A percentile compares a stretch with the other conserved stretches of the same genome.
These are phyloP conservation scores for Drosophila greeni DNA, from an alignment of 2,888 invertebrate genomes.

Conservation along the genomic window DNA sequence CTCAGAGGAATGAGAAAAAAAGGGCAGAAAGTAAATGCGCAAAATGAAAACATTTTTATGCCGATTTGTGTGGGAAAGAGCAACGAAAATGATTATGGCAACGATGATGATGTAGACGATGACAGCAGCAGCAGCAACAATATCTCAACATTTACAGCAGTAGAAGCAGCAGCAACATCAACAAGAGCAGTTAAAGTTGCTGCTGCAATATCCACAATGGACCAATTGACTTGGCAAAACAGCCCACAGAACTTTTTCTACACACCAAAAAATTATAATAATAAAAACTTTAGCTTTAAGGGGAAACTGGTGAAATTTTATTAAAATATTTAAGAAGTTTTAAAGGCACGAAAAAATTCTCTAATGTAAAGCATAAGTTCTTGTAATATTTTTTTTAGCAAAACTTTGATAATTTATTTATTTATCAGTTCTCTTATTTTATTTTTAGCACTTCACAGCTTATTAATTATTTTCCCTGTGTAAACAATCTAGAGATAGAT, in stretches of 20 bases:
- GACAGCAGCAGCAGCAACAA: conserved; percentile 27
- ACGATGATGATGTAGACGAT: conserved; percentile 33
- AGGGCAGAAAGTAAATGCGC: conserved; percentile 54
- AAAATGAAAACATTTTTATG: conserved; percentile 43
- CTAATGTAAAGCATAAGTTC: background rate
- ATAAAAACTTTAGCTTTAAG: background rate
- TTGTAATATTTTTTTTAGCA: too few species aligned
- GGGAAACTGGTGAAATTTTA: too few species aligned
- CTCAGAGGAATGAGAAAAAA: too few species aligned
- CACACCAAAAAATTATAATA: background rate
- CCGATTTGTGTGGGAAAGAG: conserved; percentile 64
- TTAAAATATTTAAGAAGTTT: background rate
- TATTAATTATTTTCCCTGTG: conserved; percentile 40
- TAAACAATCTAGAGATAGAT: background rate
- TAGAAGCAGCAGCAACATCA: conserved; percentile 11
- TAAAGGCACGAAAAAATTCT: background rate
- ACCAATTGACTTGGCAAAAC: conserved; percentile 27
- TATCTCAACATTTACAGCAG: conserved; percentile 3
- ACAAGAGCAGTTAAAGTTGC: conserved; percentile 4
- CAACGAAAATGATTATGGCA: conserved; percentile 65
- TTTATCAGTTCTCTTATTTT: too few species aligned
- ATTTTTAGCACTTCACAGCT: conserved; percentile 17
- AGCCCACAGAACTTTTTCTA: conserved; percentile 45
- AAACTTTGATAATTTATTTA: too few species aligned
- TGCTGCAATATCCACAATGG: conserved; percentile 29